These are phyloP conservation scores for Bubo bubo DNA, from an alignment of 2,113 vertebrate genomes.

Conservation along the genomic window DNA sequence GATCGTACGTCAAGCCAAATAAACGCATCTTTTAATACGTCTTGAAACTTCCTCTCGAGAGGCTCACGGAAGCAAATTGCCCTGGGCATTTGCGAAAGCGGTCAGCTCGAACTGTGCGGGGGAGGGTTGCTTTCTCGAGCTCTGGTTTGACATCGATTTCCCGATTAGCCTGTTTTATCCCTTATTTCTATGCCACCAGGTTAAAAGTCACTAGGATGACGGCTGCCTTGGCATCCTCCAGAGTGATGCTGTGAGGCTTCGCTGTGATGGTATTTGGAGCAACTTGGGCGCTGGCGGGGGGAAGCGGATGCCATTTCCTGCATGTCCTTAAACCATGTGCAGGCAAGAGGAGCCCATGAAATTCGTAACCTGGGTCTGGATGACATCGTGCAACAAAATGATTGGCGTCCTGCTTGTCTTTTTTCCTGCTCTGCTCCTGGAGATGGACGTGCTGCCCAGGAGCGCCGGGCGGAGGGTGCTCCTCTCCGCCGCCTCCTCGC, in stretches of 20 bases:
- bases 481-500: constrained; percentile 79
- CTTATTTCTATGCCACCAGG: constrained; percentile 57
- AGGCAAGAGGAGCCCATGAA: constrained; percentile 49
- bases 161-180: not conserved
- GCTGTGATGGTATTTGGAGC: constrained; percentile 45
- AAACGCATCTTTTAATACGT: not conserved
- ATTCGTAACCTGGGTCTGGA: constrained; percentile 69
- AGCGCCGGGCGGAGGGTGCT: constrained; percentile 72
- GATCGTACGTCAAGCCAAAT: not conserved
- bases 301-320: not conserved
- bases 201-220: constrained; percentile 37
- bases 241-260: not conserved
- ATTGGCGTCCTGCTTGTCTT: constrained; percentile 76
- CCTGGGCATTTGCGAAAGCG: not conserved
- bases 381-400: constrained; percentile 84
- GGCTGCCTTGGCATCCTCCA: not conserved
- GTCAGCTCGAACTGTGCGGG: not conserved
- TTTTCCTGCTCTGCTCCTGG: constrained; percentile 78
- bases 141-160: not conserved
- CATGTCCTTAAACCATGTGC: constrained; percentile 40
- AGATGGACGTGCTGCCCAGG: constrained; percentile 76
- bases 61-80: not conserved
- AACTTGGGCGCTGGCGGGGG: not conserved
- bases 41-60: not conserved
- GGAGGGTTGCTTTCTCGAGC: not conserved